Evolutionary conservation across 2,888 invertebrate genomes (phyloP), one percentile per base, ranked within the genome.

Genomic region (Plagodis pulveraria): DNA sequence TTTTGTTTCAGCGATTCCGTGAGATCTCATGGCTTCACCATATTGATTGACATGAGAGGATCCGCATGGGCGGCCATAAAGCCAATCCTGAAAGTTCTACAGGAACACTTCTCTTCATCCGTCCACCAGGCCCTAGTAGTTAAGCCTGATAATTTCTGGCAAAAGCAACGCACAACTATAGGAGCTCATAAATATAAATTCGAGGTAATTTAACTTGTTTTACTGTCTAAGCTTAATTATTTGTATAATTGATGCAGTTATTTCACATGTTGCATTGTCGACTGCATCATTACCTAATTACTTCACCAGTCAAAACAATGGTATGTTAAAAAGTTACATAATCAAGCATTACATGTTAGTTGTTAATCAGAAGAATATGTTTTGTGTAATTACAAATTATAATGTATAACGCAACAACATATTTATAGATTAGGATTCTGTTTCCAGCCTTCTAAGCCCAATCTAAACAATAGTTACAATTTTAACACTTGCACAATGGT

Each of bases 111-210:
- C 89, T 96, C 98, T 77, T 96, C 98, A 75, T 95, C 95, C 84
- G 97, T 99, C 81, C 97, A 98, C 91, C 96, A 97, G 87, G 99
- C 98, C 73, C 97, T 98, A 83, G 98, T 99, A 85, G 98, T 99
- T 76, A 99, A 99, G 93, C 99, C 99, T 72, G 99, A 99, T 84
- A 99, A 99, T 87, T 99, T 99, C 94, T 99, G 99, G 99, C 99
- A 99, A 92, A 99, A 99, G 92, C 99, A 99, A 92, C 96, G 99
- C 84, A 98, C 99, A 74, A 98, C 98, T 71, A 95, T 99, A 81
- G 98, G 98, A 81, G 98, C 98, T 91, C 97, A 98, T 90, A 99
- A 99, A 94, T 99, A 99, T 94, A 99, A 98, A 94, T 99, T 99
- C 94, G 99, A 99, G 95, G 98, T 98, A 33, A 56, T 7, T 44